phyloP scores from a whole-genome alignment of 2,888 invertebrate species.

The Aethes cnicana region DNA sequence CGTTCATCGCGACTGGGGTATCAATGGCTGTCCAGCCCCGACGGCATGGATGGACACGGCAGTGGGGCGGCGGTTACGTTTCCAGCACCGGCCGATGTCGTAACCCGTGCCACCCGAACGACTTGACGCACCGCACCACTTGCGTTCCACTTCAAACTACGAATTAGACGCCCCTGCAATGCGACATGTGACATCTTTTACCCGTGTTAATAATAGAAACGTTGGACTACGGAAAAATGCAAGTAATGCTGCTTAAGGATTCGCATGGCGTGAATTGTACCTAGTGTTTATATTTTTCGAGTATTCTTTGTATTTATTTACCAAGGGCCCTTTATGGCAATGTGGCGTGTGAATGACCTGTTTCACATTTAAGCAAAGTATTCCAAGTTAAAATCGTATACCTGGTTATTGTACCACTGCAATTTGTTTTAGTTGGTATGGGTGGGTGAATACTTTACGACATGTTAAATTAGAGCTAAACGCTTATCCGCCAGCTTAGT shows the following conservation, averaged over 20 bases:
- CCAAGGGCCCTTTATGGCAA: too few species aligned
- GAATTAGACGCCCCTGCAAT: conserved; percentile 32
- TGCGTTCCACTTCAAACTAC: conserved; percentile 41
- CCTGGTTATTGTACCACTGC: too few species aligned
- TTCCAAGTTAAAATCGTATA: too few species aligned
- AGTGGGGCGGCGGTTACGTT: conserved; percentile 71
- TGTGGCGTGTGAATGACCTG: too few species aligned
- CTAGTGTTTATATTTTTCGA: neutral
- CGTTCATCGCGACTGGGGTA: conserved; percentile 62
- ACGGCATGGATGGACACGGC: conserved; percentile 45
- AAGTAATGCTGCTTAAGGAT: conserved; percentile 10
- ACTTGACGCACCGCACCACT: conserved; percentile 47
- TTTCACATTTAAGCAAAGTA: too few species aligned
- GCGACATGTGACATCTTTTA: conserved; percentile 51
- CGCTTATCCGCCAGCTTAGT: conserved; percentile 13
- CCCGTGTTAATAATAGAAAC: conserved; percentile 52
- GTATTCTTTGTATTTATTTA: too few species aligned
- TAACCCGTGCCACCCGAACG: conserved; percentile 56
- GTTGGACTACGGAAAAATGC: conserved; percentile 35
- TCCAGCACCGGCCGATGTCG: conserved; percentile 60
- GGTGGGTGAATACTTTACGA: conserved; percentile 5
- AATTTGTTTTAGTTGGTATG: too few species aligned
- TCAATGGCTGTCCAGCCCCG: conserved; percentile 61
- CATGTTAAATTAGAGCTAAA: conserved; percentile 22
- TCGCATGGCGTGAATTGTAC: neutral